phyloP scores from a whole-genome alignment of 2,888 invertebrate species.

The Therioaphis trifolii region DNA sequence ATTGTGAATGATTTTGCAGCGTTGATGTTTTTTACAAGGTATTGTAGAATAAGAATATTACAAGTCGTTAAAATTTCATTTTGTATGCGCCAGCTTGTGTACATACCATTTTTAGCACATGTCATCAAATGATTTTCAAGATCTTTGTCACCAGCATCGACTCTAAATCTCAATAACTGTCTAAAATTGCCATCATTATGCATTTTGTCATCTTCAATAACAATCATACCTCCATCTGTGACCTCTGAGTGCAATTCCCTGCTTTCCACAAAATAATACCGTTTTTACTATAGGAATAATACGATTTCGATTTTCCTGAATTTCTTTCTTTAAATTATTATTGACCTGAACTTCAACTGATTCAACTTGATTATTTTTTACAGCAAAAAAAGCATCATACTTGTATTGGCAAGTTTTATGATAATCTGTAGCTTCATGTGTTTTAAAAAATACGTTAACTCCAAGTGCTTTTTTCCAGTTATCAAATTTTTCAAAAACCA shows the following conservation, averaged over 20 bases:
- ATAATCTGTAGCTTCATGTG: background rate
- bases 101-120: conserved; percentile 1
- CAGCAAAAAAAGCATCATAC: conserved; percentile 16
- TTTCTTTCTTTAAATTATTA: background rate
- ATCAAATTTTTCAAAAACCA: background rate
- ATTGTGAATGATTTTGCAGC: background rate
- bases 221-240: background rate
- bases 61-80: background rate
- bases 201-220: background rate
- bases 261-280: conserved; percentile 27
- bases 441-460: background rate
- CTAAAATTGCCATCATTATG: conserved; percentile 16
- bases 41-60: background rate
- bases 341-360: background rate
- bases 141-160: conserved; percentile 2
- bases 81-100: conserved; percentile 6
- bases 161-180: conserved; percentile 16
- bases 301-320: background rate
- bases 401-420: background rate
- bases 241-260: background rate
- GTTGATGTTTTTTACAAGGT: background rate
- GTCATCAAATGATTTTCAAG: background rate
- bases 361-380: background rate
- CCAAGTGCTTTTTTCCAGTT: background rate
- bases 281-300: conserved; percentile 32